Percentiles rank a stretch among this genome's conserved stretches.
These are phyloP conservation scores for Cosmorhoe ocellata DNA, from an alignment of 2,888 invertebrate species.

Conservation along the genomic window DNA sequence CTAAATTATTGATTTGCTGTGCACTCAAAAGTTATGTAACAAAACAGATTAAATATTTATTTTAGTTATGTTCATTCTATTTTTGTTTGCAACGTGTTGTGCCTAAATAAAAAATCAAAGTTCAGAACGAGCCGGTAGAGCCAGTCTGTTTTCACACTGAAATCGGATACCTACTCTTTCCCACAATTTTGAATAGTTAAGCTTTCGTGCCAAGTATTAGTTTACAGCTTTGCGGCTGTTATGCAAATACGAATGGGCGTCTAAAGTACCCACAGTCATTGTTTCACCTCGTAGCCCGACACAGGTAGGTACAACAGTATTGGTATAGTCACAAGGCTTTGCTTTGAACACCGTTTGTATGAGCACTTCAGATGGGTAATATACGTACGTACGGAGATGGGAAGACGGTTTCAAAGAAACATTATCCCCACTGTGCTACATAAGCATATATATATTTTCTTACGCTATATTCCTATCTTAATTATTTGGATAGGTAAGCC, in stretches of 20 bases:
- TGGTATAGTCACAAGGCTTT: conserved; percentile 28
- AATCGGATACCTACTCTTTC: conserved; percentile 42
- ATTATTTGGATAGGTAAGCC: conserved; percentile 1
- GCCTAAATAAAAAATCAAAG: no score
- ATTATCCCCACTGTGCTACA: conserved; percentile 4
- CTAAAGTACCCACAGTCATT: conserved; percentile 41
- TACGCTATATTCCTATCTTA: not conserved
- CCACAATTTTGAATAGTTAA: conserved; percentile 43
- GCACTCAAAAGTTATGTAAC: no score
- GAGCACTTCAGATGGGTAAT: conserved; percentile 27
- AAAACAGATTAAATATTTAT: no score
- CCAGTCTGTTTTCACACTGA: conserved; percentile 6
- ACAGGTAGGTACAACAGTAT: conserved; percentile 28
- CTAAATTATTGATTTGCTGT: no score
- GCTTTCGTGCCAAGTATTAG: conserved; percentile 48
- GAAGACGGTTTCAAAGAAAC: conserved; percentile 18
- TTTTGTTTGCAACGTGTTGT: no score
- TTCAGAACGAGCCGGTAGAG: not conserved
- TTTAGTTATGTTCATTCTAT: no score
- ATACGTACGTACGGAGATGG: conserved; percentile 18
- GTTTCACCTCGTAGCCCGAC: conserved; percentile 37
- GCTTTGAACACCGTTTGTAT: conserved; percentile 27
- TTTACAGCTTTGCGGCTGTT: conserved; percentile 48
- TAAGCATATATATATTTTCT: conserved; percentile 2
- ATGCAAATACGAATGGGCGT: conserved; percentile 48